Conservation (phyloP, 2,888 invertebrate genomes). For the Hirtodrosophila confusa region DNA sequence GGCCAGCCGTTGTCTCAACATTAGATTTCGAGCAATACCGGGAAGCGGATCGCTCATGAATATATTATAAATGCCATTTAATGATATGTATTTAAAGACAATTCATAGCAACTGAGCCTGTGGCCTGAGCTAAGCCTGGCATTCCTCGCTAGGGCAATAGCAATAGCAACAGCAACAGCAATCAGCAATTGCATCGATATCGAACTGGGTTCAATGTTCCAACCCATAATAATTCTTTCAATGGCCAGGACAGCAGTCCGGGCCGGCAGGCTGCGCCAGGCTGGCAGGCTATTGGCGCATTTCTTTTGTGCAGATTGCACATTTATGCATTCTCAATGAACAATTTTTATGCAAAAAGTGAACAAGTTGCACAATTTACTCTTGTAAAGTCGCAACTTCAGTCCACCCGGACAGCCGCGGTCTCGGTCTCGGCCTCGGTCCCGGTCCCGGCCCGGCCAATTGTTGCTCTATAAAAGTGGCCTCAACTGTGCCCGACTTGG, state of each 20-base stretch:
- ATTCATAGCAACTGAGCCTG: slow-evolving; percentile 49
- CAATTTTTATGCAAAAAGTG: slow-evolving; percentile 80
- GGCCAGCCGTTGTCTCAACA: slow-evolving; percentile 43
- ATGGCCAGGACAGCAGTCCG: slow-evolving; percentile 36
- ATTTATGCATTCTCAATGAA: slow-evolving; percentile 80
- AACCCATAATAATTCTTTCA: slow-evolving; percentile 73
- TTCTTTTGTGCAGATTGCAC: slow-evolving; percentile 76
- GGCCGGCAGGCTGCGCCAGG: slow-evolving; percentile 7
- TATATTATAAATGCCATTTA: slow-evolving; percentile 76
- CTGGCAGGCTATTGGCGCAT: slow-evolving; percentile 32
- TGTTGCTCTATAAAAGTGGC: slow-evolving; percentile 77
- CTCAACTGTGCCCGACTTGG: slow-evolving; percentile 32
- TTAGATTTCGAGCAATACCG: slow-evolving; percentile 74
- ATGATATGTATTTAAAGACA: slow-evolving; percentile 77
- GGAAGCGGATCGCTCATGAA: slow-evolving; percentile 74
- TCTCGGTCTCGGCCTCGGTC: slow-evolving; percentile 6
- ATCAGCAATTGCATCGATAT: slow-evolving; percentile 77
- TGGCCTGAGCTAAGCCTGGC: slow-evolving; percentile 6
- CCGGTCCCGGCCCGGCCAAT: slow-evolving; percentile 47
- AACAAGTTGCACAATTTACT: slow-evolving; percentile 80
- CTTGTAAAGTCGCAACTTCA: slow-evolving; percentile 63
- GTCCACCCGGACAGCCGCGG: slow-evolving; percentile 4
- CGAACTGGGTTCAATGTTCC: slow-evolving; percentile 73
- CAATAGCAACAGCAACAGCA: slow-evolving; percentile 45
- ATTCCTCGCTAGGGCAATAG: slow-evolving; percentile 17